Evolutionary conservation across 2,888 invertebrate species (phyloP), one percentile per base, ranked within the genome.

Genomic region (Cryptus armator): DNA sequence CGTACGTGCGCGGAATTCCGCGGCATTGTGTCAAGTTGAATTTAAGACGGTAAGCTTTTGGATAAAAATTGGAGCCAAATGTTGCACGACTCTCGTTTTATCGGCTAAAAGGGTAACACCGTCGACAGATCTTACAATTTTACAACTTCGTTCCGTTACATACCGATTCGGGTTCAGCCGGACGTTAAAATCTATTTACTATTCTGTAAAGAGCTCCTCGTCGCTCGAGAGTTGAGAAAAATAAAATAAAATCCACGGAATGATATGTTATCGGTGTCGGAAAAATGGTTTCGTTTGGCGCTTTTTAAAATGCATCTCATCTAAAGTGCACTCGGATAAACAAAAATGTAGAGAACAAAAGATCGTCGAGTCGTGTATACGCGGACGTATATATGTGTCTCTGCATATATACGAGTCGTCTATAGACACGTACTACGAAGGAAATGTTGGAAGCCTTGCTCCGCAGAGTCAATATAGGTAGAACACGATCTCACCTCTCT

Each of bases 401-500:
- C 9, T 19, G 19, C 19, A 24, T 56, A 56, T 19, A 56, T 56
- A 56, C 12, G 24, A 56, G 19, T 24, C 19, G 24, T 68, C 37
- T 64, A 51, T 43, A 46, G 66, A 29, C 24, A 66, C 72, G 75
- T 68, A 76, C 46, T 44, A 29, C 32, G 68, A 64, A 44, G 64
- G 48, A 64, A 64, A 81, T 74, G 83, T 76, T 64, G 77, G 72
- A 68, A 62, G 48, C 43, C 66, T 74, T 64, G 46, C 68, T 74
- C 66, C 43, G 43, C 32, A 80, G 70, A 76, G 72, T 79, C 74
- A 71, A 83, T 75, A 76, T 80, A 79, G 80, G 68, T 83, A 80
- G 56, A 70, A 75, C 78, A 81, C 74, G 85, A 83, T 72, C 81
- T 79, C 79, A 83, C 75, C 74, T 71, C 62, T 75, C 44, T 43